Conservation (phyloP, 2,797 vertebrate genomes). For the Squalus acanthias region DNA sequence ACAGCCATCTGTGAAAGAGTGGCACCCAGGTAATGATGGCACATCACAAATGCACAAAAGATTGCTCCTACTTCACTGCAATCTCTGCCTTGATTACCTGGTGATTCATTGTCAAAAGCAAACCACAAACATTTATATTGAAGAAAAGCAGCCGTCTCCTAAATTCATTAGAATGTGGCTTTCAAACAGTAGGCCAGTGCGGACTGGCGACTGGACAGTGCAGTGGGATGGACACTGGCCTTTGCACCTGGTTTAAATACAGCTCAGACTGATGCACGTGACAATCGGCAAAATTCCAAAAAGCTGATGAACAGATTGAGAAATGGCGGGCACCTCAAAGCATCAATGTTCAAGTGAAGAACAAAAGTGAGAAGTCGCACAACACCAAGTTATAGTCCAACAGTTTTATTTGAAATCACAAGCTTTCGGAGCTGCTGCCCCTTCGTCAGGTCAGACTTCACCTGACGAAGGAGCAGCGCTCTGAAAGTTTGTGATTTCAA, state of each 20-base stretch:
- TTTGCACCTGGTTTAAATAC: not conserved
- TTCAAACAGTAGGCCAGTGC: not conserved
- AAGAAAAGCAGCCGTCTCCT: not conserved
- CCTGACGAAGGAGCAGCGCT: too few relatives aligned
- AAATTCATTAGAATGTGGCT: not conserved
- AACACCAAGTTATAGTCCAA: too few relatives aligned
- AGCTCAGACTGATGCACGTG: not conserved
- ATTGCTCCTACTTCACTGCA: not conserved
- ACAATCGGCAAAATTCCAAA: not conserved
- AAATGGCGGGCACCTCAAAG: not conserved
- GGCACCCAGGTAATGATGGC: not conserved
- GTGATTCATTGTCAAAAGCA: not conserved
- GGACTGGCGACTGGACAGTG: not conserved
- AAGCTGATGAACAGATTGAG: not conserved
- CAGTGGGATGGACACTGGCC: not conserved
- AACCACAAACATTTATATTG: not conserved
- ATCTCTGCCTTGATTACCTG: too few relatives aligned
- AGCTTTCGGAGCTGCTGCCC: too few relatives aligned
- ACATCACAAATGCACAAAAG: not conserved
- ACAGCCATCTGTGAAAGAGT: not conserved
- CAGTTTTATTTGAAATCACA: too few relatives aligned
- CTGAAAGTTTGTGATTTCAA: too few relatives aligned
- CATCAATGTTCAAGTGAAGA: not conserved
- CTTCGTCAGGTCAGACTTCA: too few relatives aligned
- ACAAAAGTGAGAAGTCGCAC: too few relatives aligned